Evolutionary conservation across 30 jellyfish, hydroid and myxozoan species (phyloP).

Genomic region (Turritopsis rubra): DNA sequence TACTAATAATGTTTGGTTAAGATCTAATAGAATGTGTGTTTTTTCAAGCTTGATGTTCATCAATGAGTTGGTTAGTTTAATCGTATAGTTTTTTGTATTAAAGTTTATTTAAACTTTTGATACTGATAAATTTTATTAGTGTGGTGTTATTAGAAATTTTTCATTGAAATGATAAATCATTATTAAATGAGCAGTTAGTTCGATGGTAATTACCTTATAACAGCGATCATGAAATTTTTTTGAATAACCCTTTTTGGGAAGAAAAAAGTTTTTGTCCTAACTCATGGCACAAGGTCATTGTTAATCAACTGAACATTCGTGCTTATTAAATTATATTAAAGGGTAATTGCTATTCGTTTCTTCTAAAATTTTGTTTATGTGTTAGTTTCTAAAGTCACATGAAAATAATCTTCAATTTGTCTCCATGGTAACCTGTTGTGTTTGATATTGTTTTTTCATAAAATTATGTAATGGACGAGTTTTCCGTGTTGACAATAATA

Average conservation of each 20-base stretch:
- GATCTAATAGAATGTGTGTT: neutral
- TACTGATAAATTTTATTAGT: neutral
- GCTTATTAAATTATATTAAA: too few species aligned
- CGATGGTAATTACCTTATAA: neutral
- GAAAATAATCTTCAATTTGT: neutral
- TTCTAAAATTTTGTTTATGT: too few species aligned
- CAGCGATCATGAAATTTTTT: too few species aligned
- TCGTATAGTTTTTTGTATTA: neutral
- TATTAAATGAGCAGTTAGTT: neutral
- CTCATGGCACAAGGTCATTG: too few species aligned
- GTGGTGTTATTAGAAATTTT: neutral
- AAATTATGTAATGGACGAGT: neutral
- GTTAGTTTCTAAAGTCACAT: neutral
- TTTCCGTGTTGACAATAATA: neutral
- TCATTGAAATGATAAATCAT: neutral
- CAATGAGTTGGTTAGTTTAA: neutral
- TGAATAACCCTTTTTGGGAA: too few species aligned
- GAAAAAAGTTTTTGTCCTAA: too few species aligned
- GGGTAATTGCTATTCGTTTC: too few species aligned
- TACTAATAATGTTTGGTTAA: neutral
- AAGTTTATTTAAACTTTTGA: neutral
- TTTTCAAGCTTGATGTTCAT: neutral
- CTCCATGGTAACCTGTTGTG: neutral
- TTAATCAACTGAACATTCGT: neutral
- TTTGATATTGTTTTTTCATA: neutral